Percentiles rank a stretch among this genome's conserved stretches.
These are phyloP conservation scores for Coreoperca whiteheadi DNA, from an alignment of 2,113 vertebrate species.

Conservation along the genomic window DNA sequence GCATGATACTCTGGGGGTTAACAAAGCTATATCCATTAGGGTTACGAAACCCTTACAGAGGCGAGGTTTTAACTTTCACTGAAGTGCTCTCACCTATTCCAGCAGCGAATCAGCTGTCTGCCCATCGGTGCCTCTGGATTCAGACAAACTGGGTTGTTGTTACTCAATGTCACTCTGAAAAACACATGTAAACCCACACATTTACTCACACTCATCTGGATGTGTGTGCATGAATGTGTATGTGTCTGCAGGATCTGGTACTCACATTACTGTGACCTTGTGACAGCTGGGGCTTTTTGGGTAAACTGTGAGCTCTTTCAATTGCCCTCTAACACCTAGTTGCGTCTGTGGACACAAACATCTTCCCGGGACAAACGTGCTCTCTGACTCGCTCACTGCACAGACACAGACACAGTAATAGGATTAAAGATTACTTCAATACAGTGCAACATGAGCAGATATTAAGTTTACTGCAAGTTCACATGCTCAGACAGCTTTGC, in stretches of 20 bases:
- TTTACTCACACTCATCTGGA: constrained; percentile 11
- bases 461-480: neutral
- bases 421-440: constrained; percentile 57
- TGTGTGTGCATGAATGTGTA: neutral
- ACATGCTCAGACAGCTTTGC: neutral
- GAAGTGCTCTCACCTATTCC: constrained; percentile 75
- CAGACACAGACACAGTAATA: constrained; percentile 50
- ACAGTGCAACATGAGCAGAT: neutral
- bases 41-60: neutral
- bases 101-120: constrained; percentile 78
- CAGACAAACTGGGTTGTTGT: constrained; percentile 71
- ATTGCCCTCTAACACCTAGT: constrained; percentile 39
- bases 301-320: constrained; percentile 65
- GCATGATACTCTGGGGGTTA: neutral
- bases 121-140: constrained; percentile 71
- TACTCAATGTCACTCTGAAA: constrained; percentile 77
- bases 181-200: constrained; percentile 32
- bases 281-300: constrained; percentile 67
- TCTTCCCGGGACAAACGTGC: constrained; percentile 75
- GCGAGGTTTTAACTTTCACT: neutral
- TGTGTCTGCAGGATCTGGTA: constrained; percentile 31
- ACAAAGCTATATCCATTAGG: neutral
- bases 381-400: constrained; percentile 66
- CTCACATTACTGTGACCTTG: constrained; percentile 82
- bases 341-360: constrained; percentile 72